Evolutionary conservation across 2,888 invertebrate genomes (phyloP).

Genomic region (Spodoptera littoralis): DNA sequence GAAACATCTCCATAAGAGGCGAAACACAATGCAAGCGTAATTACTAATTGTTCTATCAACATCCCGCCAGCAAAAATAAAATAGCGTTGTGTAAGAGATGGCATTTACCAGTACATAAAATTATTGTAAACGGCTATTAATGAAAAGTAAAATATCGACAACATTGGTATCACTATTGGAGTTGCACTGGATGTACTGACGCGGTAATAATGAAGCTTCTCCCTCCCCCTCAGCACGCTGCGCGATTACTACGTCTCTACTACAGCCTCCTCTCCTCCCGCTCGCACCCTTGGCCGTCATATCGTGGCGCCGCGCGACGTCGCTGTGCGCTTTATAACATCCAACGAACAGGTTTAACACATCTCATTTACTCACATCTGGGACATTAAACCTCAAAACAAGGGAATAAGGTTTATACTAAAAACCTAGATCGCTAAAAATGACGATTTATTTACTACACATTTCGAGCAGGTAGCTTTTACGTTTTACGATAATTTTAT

Average conservation of each 20-base stretch:
- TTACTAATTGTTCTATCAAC: too few species aligned
- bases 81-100: too few species aligned
- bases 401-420: constrained; percentile 21
- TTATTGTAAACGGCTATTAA: too few species aligned
- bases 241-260: constrained; percentile 80
- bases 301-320: constrained; percentile 59
- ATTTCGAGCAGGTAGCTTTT: constrained; percentile 64
- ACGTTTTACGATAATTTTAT: constrained; percentile 77
- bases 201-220: constrained; percentile 72
- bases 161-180: constrained; percentile 1
- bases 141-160: constrained; percentile 19
- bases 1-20: too few species aligned
- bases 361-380: constrained; percentile 5
- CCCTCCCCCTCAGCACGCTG: constrained; percentile 55
- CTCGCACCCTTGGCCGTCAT: constrained; percentile 65
- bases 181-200: constrained; percentile 58
- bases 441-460: constrained; percentile 50
- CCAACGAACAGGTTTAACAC: constrained; percentile 17
- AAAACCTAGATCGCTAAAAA: constrained; percentile 9
- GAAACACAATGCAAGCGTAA: too few species aligned
- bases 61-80: too few species aligned
- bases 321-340: constrained; percentile 4
- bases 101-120: too few species aligned
- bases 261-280: constrained; percentile 71
- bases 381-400: constrained; percentile 26